Base-by-base conservation (phyloP, 2,888 invertebrate species). In the Orthosia gracilis region DNA sequence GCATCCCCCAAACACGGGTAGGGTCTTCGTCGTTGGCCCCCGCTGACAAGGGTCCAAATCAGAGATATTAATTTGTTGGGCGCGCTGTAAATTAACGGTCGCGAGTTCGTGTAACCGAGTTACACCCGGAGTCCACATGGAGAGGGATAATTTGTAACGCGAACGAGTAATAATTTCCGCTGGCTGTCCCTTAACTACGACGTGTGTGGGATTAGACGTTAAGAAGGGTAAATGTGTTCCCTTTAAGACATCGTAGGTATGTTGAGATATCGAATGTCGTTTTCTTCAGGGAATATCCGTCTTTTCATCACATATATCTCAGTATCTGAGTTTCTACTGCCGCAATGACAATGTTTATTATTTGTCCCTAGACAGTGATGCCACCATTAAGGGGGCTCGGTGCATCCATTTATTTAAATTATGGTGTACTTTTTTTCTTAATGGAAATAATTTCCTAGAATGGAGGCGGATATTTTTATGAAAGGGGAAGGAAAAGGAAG, bases 11-110 rank as follows among this genome's bases (percentile, higher is more conserved):
- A 86, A 81, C 85, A 84, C 75, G 85, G 88, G 88, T 81, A 86
- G 89, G 87, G 86, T 87, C 87, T 87, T 82, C 85, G 87, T 85
- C 85, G 87, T 88, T 89, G 88, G 84, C 87, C 88, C 87, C 78
- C 91, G 94, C 92, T 95, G 96, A 96, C 95, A 94, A 94, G 96
- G 95, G 95, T 95, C 94, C 92, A 92, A 95, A 96, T 96, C 94
- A 93, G 94, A 94, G 95, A 95, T 96, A 96, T 96, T 96, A 96
- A 96, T 96, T 95, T 95, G 95, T 94, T 93, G 93, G 94, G 93
- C 88, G 90, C 93, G 91, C 90, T 94, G 94, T 94, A 95, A 95
- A 95, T 96, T 95, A 95, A 95, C 94, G 93, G 93, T 89, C 92
- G 92, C 91, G 91, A 91, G 91, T 91, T 91, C 89, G 90, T 92